phyloP scores from a whole-genome alignment of 1,140 invertebrate genomes.

The Streblospio benedicti region DNA sequence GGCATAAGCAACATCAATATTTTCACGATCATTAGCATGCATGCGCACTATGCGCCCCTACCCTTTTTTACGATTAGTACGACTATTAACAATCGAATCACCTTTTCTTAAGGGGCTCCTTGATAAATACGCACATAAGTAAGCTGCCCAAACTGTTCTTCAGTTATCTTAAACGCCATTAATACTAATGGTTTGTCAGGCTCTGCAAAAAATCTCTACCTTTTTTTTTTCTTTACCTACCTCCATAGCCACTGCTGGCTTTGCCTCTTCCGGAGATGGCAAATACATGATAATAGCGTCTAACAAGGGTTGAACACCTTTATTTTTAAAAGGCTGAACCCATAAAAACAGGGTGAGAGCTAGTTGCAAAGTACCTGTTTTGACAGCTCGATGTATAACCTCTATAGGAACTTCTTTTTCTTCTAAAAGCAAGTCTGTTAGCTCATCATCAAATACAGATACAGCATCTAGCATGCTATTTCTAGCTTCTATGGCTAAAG shows the following conservation, averaged over 20 bases:
- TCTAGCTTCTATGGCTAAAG: not conserved
- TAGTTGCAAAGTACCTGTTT: not conserved
- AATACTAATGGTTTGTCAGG: not conserved
- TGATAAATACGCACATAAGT: conserved; percentile 4
- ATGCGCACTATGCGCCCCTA: not conserved
- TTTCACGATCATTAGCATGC: conserved; percentile 6
- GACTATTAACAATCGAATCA: not conserved
- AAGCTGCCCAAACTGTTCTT: not conserved
- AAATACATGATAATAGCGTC: conserved; percentile 7
- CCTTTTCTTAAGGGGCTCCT: conserved; percentile 2
- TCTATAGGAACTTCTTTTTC: not conserved
- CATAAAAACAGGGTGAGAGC: not conserved
- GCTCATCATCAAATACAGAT: conserved; percentile 1
- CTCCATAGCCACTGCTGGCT: not conserved
- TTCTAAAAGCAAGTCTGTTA: not conserved
- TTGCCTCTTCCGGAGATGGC: not conserved
- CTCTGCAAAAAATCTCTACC: not conserved
- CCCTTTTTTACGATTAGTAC: conserved; percentile 1
- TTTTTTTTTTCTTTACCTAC: conserved; percentile 1
- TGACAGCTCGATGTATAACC: not conserved
- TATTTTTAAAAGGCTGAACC: conserved; percentile 10
- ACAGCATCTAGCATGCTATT: not conserved
- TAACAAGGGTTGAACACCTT: conserved; percentile 7
- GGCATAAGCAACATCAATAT: not conserved
- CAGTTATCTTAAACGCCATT: not conserved